Evolutionary conservation across 2,888 invertebrate genomes (phyloP).

Genomic region (Mystacides longicornis): DNA sequence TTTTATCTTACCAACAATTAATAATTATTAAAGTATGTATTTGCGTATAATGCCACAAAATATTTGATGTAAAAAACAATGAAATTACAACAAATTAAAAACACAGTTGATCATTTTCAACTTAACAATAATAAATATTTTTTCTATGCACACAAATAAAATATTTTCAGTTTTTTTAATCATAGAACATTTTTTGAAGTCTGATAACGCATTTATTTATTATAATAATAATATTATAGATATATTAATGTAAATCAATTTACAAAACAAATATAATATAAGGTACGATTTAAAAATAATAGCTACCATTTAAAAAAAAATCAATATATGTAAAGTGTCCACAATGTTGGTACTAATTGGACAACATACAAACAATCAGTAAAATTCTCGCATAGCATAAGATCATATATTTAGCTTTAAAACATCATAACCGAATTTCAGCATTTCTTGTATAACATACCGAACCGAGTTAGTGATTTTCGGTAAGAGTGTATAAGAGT

Average conservation of each 20-base stretch:
- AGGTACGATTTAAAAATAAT: not conserved
- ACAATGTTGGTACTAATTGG: too few species aligned
- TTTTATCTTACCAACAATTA: not conserved
- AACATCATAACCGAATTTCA: too few species aligned
- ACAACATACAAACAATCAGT: too few species aligned
- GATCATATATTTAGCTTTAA: too few species aligned
- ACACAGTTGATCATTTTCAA: not conserved
- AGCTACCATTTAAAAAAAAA: constrained; percentile 2
- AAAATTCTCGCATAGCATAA: too few species aligned
- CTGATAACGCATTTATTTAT: too few species aligned
- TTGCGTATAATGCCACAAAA: not conserved
- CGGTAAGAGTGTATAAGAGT: too few species aligned
- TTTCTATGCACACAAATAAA: not conserved
- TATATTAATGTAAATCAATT: not conserved
- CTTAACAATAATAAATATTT: not conserved
- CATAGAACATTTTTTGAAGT: too few species aligned
- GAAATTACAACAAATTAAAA: not conserved
- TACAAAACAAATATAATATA: not conserved
- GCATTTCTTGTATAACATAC: too few species aligned
- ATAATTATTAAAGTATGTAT: not conserved
- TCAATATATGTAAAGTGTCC: too few species aligned
- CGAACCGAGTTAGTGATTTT: too few species aligned
- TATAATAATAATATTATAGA: too few species aligned
- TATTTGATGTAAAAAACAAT: not conserved
- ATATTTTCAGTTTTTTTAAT: not conserved